These are phyloP conservation scores for Hydrotaea cyrtoneurina DNA, from an alignment of 2,888 invertebrate species.

Conservation along the genomic window DNA sequence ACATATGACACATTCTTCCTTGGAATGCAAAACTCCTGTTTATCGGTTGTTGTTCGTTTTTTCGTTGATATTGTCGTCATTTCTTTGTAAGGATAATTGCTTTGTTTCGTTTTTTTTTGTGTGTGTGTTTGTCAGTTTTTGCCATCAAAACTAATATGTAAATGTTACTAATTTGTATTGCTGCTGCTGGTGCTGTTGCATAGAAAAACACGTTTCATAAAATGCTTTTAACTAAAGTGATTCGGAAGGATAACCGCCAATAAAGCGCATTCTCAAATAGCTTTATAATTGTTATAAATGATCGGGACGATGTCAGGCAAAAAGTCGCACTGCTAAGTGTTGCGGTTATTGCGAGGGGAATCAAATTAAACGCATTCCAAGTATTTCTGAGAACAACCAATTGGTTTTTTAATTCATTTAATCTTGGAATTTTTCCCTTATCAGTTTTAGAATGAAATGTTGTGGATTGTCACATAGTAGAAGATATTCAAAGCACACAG, in stretches of 20 bases:
- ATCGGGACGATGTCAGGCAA: neutral
- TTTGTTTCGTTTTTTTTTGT: constrained; percentile 19
- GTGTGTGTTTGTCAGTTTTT: neutral
- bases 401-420: too few relatives aligned
- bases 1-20: constrained; percentile 55
- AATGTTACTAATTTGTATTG: constrained; percentile 61
- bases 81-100: constrained; percentile 43
- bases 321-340: too few relatives aligned
- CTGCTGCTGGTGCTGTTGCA: constrained; percentile 46
- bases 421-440: too few relatives aligned
- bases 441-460: too few relatives aligned
- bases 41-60: neutral
- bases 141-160: constrained; percentile 46
- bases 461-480: too few relatives aligned
- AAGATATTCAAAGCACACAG: too few relatives aligned
- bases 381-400: too few relatives aligned
- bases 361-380: too few relatives aligned
- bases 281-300: constrained; percentile 69
- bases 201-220: constrained; percentile 33
- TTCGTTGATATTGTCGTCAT: neutral
- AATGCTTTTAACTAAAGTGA: constrained; percentile 54
- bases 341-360: too few relatives aligned
- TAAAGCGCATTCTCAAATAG: constrained; percentile 61
- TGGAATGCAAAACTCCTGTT: constrained; percentile 30
- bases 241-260: constrained; percentile 49